Conservation (phyloP, 2,797 vertebrate genomes). For the Syncerus caffer region DNA sequence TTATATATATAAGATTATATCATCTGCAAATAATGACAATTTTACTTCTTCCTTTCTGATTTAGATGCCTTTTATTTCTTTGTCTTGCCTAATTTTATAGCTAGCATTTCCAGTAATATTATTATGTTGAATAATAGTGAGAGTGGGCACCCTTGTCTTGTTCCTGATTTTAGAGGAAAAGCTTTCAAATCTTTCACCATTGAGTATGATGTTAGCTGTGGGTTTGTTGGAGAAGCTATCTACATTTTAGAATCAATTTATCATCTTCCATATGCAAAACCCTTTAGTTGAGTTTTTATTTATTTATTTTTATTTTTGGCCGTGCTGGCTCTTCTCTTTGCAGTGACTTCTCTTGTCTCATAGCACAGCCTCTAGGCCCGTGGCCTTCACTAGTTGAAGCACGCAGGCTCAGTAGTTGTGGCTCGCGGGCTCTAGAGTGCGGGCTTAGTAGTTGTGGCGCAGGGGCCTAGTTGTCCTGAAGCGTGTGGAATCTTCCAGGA, state of each 20-base stretch:
- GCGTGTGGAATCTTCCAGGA: neutral
- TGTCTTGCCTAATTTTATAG: neutral
- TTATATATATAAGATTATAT: neutral
- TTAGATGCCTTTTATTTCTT: neutral
- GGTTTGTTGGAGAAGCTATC: neutral
- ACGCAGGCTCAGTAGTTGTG: neutral
- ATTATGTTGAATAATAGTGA: neutral
- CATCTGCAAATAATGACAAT: neutral
- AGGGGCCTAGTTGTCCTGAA: neutral
- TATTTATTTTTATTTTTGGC: neutral
- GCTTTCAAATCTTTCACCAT: neutral
- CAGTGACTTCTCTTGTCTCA: neutral
- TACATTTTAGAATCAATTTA: neutral
- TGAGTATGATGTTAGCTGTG: neutral
- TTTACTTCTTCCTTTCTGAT: conserved; percentile 10
- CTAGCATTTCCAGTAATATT: neutral
- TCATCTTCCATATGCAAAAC: neutral
- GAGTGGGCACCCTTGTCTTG: neutral
- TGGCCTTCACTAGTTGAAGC: neutral
- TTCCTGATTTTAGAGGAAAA: neutral
- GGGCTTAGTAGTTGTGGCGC: neutral
- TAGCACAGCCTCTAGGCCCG: neutral
- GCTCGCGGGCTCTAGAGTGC: fast-evolving
- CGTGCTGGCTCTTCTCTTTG: neutral
- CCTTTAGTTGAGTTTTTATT: neutral